Evolutionary conservation across 2,797 vertebrate species (phyloP).

Genomic region (Limosa lapponica): DNA sequence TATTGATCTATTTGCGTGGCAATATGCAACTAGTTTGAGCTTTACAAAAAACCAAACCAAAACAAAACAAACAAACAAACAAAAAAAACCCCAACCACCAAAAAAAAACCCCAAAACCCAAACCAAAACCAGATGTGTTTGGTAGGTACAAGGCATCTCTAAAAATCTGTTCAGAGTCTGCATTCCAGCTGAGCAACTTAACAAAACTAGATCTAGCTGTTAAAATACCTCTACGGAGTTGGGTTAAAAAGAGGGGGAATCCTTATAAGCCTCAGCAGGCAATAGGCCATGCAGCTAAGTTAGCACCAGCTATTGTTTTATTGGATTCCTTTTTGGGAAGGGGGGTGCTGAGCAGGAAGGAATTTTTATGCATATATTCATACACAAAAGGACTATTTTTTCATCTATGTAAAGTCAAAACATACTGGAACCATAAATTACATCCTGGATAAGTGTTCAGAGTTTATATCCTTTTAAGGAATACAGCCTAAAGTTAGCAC

Average conservation of each 20-base stretch:
- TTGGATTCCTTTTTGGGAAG: neutral
- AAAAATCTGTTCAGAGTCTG: neutral
- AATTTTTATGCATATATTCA: slow-evolving; percentile 52
- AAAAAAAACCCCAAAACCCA: neutral
- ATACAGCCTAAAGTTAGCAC: slow-evolving; percentile 32
- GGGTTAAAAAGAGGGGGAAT: neutral
- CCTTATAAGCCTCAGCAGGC: slow-evolving; percentile 5
- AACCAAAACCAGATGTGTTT: neutral
- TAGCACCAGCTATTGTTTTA: slow-evolving; percentile 27
- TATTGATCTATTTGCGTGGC: neutral
- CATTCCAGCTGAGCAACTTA: neutral
- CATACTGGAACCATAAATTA: slow-evolving; percentile 47
- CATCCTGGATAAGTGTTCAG: neutral
- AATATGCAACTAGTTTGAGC: neutral
- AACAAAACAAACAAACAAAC: too few species aligned
- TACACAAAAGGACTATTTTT: slow-evolving; percentile 37
- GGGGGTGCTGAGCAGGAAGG: neutral
- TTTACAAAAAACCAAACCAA: neutral
- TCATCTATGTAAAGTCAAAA: slow-evolving; percentile 55
- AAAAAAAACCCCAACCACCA: neutral
- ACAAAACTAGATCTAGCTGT: neutral
- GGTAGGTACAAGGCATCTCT: neutral
- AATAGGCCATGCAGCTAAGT: neutral
- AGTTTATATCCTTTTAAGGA: slow-evolving; percentile 52
- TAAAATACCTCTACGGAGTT: neutral